Conservation (phyloP, 2,797 vertebrate species). For the Pelochelys cantorii region DNA sequence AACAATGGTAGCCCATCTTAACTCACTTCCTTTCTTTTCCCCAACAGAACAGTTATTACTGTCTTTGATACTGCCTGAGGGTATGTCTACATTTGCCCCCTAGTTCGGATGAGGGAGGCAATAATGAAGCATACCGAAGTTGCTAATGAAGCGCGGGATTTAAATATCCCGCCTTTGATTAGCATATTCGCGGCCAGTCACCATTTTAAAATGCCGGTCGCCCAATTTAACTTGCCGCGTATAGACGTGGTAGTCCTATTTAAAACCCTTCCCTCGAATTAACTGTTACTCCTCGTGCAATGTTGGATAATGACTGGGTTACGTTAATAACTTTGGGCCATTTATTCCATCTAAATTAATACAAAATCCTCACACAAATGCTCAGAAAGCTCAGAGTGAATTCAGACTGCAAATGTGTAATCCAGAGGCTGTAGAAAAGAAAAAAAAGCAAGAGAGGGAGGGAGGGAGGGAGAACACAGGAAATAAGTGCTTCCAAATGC, state of each 20-base stretch:
- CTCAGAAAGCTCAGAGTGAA: accelerated
- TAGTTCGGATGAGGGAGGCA: too few relatives aligned
- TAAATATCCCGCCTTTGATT: too few relatives aligned
- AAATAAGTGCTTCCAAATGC: not conserved
- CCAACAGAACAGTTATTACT: not conserved
- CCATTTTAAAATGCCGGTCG: too few relatives aligned
- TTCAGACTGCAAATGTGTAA: not conserved
- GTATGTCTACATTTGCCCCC: too few relatives aligned
- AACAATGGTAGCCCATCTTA: not conserved
- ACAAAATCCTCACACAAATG: not conserved
- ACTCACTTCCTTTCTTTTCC: not conserved
- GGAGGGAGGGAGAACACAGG: not conserved
- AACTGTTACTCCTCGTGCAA: too few relatives aligned
- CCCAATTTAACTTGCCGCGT: too few relatives aligned
- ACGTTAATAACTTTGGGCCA: not conserved
- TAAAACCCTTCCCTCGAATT: too few relatives aligned
- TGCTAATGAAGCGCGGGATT: too few relatives aligned
- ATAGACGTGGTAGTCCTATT: too few relatives aligned
- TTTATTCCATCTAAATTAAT: not conserved
- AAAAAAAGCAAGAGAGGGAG: not conserved
- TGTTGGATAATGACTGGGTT: not conserved
- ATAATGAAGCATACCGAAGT: too few relatives aligned
- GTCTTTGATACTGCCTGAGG: not conserved
- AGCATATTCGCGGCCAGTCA: too few relatives aligned
- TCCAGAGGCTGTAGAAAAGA: not conserved